Conservation (phyloP, 2,797 vertebrate species). For the Tolypeutes matacus region DNA sequence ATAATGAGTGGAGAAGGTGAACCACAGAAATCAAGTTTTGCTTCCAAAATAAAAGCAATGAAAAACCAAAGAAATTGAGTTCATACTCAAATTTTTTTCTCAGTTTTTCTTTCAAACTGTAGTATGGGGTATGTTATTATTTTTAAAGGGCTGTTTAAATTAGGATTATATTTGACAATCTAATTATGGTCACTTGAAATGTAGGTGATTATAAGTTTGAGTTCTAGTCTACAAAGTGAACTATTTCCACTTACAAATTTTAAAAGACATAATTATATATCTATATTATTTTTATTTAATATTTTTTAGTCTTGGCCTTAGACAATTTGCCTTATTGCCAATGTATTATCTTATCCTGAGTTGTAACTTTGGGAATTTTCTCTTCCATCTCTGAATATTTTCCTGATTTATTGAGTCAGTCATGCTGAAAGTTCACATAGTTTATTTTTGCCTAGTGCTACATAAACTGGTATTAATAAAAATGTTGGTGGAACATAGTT, state of each 20-base stretch:
- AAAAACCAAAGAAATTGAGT: slow-evolving; percentile 42
- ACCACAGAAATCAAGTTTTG: slow-evolving; percentile 41
- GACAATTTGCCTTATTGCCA: not conserved
- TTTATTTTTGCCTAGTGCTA: not conserved
- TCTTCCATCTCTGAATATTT: not conserved
- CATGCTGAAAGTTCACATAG: not conserved
- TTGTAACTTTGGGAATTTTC: not conserved
- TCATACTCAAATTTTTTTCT: not conserved
- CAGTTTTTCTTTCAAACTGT: not conserved
- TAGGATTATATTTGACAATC: not conserved
- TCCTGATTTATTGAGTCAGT: not conserved
- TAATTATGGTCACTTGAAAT: slow-evolving; percentile 24
- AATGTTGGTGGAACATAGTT: not conserved
- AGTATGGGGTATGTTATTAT: slow-evolving; percentile 18
- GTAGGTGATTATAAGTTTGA: not conserved
- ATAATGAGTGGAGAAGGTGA: not conserved
- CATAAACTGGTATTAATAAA: not conserved
- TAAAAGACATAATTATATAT: not conserved
- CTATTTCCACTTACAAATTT: slow-evolving; percentile 49
- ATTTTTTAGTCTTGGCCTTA: not conserved
- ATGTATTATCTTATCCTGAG: not conserved
- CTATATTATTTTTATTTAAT: not conserved
- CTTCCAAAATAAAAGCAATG: slow-evolving; percentile 51
- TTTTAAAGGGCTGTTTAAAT: slow-evolving; percentile 38
- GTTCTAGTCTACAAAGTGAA: slow-evolving; percentile 33